These are phyloP conservation scores for Chrysolina haemoptera DNA, from an alignment of 2,888 invertebrate species.

Conservation along the genomic window DNA sequence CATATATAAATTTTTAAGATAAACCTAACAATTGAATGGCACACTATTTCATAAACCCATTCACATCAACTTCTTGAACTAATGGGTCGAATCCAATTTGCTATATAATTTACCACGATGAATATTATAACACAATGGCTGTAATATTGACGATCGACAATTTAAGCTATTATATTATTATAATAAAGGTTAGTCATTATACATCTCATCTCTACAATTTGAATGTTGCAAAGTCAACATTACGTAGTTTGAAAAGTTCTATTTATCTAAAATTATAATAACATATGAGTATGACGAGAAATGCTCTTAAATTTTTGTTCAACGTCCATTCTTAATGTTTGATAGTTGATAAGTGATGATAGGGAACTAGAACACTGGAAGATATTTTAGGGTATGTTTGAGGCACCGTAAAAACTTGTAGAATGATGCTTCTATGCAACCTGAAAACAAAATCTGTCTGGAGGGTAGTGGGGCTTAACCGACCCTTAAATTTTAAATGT, in stretches of 20 bases:
- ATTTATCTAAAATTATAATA: not conserved
- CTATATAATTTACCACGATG: constrained; percentile 14
- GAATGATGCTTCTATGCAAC: too few relatives aligned
- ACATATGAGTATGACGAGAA: too few relatives aligned
- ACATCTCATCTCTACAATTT: not conserved
- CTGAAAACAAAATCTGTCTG: too few relatives aligned
- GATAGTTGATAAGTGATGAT: too few relatives aligned
- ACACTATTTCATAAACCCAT: not conserved
- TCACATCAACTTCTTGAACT: not conserved
- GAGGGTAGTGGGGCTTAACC: too few relatives aligned
- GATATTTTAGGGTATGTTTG: too few relatives aligned
- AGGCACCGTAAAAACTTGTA: too few relatives aligned
- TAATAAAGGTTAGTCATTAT: constrained; percentile 1
- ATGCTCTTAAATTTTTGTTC: too few relatives aligned
- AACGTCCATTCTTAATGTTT: too few relatives aligned
- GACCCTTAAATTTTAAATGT: too few relatives aligned
- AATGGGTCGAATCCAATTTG: not conserved
- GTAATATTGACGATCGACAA: not conserved
- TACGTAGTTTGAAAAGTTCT: not conserved
- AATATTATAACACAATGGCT: constrained; percentile 12
- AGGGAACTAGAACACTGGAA: too few relatives aligned
- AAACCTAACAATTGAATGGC: not conserved
- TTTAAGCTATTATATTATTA: not conserved
- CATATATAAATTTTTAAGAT: not conserved
- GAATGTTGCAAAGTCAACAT: constrained; percentile 4